Evolutionary conservation across 2,113 vertebrate genomes (phyloP), one percentile per base, ranked within the genome.

Genomic region (Spheniscus mendiculus): DNA sequence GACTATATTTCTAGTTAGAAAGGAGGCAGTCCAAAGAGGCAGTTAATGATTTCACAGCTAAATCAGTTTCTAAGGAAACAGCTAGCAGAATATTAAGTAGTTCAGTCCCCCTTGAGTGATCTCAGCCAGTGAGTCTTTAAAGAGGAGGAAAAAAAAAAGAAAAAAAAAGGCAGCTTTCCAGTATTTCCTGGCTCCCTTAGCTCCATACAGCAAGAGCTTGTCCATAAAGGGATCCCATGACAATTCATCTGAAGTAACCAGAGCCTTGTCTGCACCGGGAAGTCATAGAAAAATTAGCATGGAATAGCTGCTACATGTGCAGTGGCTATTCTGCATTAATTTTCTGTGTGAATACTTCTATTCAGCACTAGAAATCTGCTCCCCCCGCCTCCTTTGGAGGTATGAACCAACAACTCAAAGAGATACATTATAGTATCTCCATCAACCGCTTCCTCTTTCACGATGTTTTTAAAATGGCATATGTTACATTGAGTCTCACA

Each of bases 81-180:
- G 77, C 69, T 42, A 76, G 65, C 89, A 81, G 95, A 97, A 97
- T 95, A 96, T 95, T 87, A 94, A 96, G 91, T 69, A 96, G 53
- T 77, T 85, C 79, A 93, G 42, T 74, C 22, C 78, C 62, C 59
- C 59, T 12, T 79, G 74, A 93, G 73, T 40, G 49, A 94, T 72
- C 58, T 83, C 94, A 96, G 66, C 36, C 85, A 80, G 36, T 0
- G 0, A 91, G 79, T 42, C 55, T 89, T 93, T 79, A 78, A 89
- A 90, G 44, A 74, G 32, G 30, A 56, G 42, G 44, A 11, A 12
- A 30, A 36, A 38, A n/a, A 25, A 49, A 47, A 9, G 5, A 20
- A 47, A 49, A 49, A 49, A 45, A 55, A 70, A 55, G 29, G 62
- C 77, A 84, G 56, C 27, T 87, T 91, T 90, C 56, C 92, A 93